phyloP scores from a whole-genome alignment of 2,888 invertebrate genomes.

The Ennomos fuscantarius region DNA sequence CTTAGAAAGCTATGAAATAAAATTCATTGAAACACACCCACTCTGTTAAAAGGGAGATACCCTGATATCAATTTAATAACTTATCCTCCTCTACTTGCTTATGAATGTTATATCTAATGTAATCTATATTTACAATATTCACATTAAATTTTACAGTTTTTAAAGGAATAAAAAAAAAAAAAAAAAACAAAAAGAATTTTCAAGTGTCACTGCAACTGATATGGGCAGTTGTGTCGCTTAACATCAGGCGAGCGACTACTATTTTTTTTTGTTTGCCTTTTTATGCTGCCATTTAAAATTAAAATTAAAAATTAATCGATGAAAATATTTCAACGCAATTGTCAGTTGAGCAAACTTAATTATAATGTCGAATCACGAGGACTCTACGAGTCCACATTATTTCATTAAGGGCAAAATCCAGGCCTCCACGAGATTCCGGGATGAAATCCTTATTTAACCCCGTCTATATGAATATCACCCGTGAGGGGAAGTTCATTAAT shows the following conservation, averaged over 20 bases:
- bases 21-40: conserved; percentile 57
- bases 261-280: no score
- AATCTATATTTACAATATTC: conserved; percentile 39
- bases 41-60: conserved; percentile 74
- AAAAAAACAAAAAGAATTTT: neutral
- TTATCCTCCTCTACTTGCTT: conserved; percentile 65
- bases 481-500: conserved; percentile 31
- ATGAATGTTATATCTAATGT: conserved; percentile 65
- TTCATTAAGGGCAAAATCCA: conserved; percentile 31
- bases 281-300: no score
- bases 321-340: no score
- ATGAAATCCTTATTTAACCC: conserved; percentile 33
- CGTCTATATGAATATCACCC: conserved; percentile 29
- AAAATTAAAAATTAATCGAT: no score
- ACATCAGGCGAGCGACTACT: no score
- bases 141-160: conserved; percentile 52
- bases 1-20: conserved; percentile 42
- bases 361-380: no score
- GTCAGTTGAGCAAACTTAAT: no score
- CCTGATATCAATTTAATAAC: conserved; percentile 77
- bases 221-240: no score
- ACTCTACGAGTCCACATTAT: conserved; percentile 8
- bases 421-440: conserved; percentile 24
- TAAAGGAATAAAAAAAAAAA: neutral
- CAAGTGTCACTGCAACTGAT: no score